A percentile compares a stretch with the other conserved stretches of the same genome.
These are phyloP conservation scores for Rousettus leschenaultii DNA, from an alignment of 2,113 vertebrate genomes.

Conservation along the genomic window DNA sequence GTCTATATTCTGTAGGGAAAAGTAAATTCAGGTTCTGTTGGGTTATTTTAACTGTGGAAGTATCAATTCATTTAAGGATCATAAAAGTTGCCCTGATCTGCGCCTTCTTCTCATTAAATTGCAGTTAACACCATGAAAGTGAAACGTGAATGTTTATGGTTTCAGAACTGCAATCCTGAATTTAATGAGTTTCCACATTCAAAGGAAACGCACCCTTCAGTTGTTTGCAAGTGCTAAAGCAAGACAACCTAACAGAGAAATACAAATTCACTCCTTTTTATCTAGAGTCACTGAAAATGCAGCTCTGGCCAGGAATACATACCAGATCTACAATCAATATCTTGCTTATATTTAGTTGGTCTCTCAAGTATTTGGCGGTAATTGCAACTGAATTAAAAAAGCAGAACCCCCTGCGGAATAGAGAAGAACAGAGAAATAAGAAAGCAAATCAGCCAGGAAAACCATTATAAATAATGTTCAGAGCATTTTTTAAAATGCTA, in stretches of 20 bases:
- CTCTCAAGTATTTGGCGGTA: conserved; percentile 88
- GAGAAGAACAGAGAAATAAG: conserved; percentile 88
- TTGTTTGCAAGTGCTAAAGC: conserved; percentile 81
- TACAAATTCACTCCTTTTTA: conserved; percentile 76
- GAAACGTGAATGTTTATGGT: conserved; percentile 87
- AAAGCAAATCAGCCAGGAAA: conserved; percentile 88
- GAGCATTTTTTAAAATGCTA: conserved; percentile 89
- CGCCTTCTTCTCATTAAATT: conserved; percentile 88
- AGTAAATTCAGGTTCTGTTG: conserved; percentile 83
- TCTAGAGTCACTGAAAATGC: conserved; percentile 67
- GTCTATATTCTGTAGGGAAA: conserved; percentile 84
- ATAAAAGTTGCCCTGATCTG: conserved; percentile 87
- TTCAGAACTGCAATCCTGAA: conserved; percentile 83
- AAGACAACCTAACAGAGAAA: conserved; percentile 76
- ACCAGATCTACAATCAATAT: conserved; percentile 90
- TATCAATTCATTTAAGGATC: conserved; percentile 88
- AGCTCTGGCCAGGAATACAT: conserved; percentile 83
- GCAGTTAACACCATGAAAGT: conserved; percentile 87
- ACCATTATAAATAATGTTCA: conserved; percentile 92
- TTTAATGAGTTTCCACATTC: conserved; percentile 87
- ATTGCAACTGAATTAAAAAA: conserved; percentile 91
- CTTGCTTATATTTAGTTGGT: conserved; percentile 88
- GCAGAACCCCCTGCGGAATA: conserved; percentile 87
- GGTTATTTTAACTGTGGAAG: conserved; percentile 86
- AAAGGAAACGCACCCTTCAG: conserved; percentile 84